Evolutionary conservation across 2,113 vertebrate genomes (phyloP), one percentile per base, ranked within the genome.

Genomic region (Caranx melampygus): DNA sequence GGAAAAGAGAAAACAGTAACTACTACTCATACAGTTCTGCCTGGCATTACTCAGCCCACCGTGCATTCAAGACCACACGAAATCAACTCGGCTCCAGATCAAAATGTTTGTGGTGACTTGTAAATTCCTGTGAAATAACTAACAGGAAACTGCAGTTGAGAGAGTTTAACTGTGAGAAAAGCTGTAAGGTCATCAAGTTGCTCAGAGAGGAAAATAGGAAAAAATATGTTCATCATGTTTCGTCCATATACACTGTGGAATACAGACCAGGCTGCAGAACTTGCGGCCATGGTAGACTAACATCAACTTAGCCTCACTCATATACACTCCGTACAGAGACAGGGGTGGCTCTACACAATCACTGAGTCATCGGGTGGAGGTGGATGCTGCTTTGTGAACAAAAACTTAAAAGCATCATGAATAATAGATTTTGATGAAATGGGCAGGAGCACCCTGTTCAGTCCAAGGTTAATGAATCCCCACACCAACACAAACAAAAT

Each of bases 51-150:
- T 76, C 73, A n/a, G 58, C 62, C 61, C 42, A 63, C 44, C 44
- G 42, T 72, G 44, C 74, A 75, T 72, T 74, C 61, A 65, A 34
- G 15, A 12, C 54, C 55, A 37, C 61, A 15, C 62, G 51, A 72
- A 3, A 66, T 78, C 77, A 72, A 65, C 55, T 58, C 60, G 55
- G 66, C 61, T 69, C 59, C 72, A 81, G 61, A 51, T 49, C 6
- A 62, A 87, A 69, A 88, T 88, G 47, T 72, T 78, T 91, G 89
- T 87, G 90, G 88, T 33, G 3, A 44, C 84, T 87, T 74, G 76
- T 82, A 89, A 91, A 90, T 87, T 81, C 85, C 84, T 64, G 20
- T 35, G 60, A 68, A 80, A 75, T 76, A 88, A 80, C 79, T 78
- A 83, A 89, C 88, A 88, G 89, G 83, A 90, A 88, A 52, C 65